Evolutionary conservation across 2,888 invertebrate species (phyloP).

Genomic region (Sussaba pulchella): DNA sequence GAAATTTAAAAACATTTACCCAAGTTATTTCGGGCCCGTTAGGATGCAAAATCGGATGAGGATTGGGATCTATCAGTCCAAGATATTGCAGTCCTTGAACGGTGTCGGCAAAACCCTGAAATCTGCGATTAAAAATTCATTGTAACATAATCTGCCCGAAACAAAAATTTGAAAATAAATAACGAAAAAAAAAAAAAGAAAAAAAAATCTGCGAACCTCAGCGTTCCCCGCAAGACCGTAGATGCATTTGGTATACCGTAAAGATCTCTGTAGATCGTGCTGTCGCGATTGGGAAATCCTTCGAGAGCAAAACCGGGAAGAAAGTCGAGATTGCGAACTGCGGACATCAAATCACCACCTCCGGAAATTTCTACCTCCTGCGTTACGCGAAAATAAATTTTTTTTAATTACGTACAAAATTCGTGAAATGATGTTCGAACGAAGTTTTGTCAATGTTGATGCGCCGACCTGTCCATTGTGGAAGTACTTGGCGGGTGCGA

Average conservation of each 20-base stretch:
- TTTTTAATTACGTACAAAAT: too few species aligned
- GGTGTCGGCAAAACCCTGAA: slow-evolving; percentile 95
- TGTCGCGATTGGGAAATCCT: slow-evolving; percentile 98
- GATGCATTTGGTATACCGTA: slow-evolving; percentile 95
- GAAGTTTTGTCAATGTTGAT: neutral
- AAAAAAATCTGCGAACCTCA: slow-evolving; percentile 83
- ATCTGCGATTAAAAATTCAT: slow-evolving; percentile 84
- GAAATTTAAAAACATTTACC: slow-evolving; percentile 86
- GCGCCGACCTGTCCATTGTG: slow-evolving; percentile 90
- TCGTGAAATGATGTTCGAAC: neutral
- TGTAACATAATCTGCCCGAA: neutral
- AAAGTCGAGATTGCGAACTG: slow-evolving; percentile 92
- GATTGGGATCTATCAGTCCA: slow-evolving; percentile 94
- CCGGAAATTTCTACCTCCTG: slow-evolving; percentile 94
- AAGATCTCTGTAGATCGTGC: slow-evolving; percentile 93
- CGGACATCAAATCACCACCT: slow-evolving; percentile 95
- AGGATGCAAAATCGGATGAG: slow-evolving; percentile 96
- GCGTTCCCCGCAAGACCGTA: slow-evolving; percentile 96
- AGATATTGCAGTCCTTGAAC: slow-evolving; percentile 94
- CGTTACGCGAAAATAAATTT: slow-evolving; percentile 41
- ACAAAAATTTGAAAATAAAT: too few species aligned
- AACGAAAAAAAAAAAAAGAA: too few species aligned
- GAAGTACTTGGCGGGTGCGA: slow-evolving; percentile 95
- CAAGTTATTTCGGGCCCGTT: slow-evolving; percentile 98
- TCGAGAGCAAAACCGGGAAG: slow-evolving; percentile 98